Conservation (phyloP, 2,888 invertebrate genomes). For the Luffia ferchaultella region DNA sequence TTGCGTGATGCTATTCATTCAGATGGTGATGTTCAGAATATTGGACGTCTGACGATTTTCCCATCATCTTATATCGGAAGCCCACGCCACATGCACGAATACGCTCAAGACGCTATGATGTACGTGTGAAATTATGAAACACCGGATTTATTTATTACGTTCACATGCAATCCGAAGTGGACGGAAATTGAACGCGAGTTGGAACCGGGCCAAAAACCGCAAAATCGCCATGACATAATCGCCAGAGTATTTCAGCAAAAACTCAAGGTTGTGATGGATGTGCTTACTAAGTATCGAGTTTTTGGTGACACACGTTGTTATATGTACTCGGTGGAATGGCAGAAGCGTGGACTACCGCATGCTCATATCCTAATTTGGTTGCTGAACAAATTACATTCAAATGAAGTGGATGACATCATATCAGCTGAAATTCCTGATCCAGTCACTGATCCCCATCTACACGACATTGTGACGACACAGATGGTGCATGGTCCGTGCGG, state of each 20-base stretch:
- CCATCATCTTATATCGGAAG: constrained; percentile 22
- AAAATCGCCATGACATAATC: constrained; percentile 23
- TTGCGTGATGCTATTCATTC: constrained; percentile 15
- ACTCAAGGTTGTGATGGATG: constrained; percentile 16
- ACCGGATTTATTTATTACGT: constrained; percentile 14
- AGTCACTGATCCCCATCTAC: constrained; percentile 16
- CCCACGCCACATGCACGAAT: constrained; percentile 20
- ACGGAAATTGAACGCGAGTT: constrained; percentile 19
- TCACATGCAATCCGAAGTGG: constrained; percentile 19
- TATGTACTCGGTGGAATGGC: constrained; percentile 18
- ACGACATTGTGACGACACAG: constrained; percentile 2
- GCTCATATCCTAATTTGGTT: constrained; percentile 17
- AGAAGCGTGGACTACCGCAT: constrained; percentile 17
- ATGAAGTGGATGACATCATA: constrained; percentile 17
- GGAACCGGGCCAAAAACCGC: constrained; percentile 14
- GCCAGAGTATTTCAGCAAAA: constrained; percentile 17
- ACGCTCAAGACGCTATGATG: constrained; percentile 22
- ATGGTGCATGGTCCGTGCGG: constrained; percentile 7
- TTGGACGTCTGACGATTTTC: constrained; percentile 22
- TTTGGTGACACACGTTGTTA: constrained; percentile 17
- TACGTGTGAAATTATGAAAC: constrained; percentile 26
- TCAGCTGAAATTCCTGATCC: constrained; percentile 23
- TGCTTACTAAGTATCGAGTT: constrained; percentile 14
- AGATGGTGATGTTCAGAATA: constrained; percentile 18
- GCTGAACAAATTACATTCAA: constrained; percentile 14